Base-by-base conservation (phyloP, 2,797 vertebrate species). In the Chaenodraco wilsoni region DNA sequence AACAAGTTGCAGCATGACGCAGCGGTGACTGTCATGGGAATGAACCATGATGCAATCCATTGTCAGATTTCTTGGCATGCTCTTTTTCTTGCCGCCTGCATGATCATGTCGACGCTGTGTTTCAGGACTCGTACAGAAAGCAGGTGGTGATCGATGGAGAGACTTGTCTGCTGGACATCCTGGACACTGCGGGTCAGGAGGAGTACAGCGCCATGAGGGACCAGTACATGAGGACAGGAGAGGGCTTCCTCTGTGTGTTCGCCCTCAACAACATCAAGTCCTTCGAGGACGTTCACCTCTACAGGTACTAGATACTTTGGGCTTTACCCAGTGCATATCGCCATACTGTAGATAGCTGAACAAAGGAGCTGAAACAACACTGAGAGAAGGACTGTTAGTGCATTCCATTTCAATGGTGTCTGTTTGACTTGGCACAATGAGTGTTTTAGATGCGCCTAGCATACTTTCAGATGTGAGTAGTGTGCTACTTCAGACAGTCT, bases 161-260 rank as follows among this genome's bases (percentile, higher is more conserved):
- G 93, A 99, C 98, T 0, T 99, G 98, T 87, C 93, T 99, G 78
- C 74, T 99, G 92, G 98, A 99, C 93, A 99, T 99, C 84, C 91
- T 99, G 94, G 98, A 99, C 90, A 99, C 98, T 0, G 98, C 98
- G 5, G 98, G 98, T 86, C 98, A 99, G 83, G 97, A 99, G 88
- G 97, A 99, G 88, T 99, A 99, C 92, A 96, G 96, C 31, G 96
- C 95, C 79, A 96, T 96, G 96, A 94, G 96, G 68, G 96, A 96
- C 84, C 96, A 96, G 88, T 96, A 96, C 74, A 96, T 96, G 96
- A 94, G 96, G 80, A 96, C 96, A 0, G 96, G 96, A 14, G 96
- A 96, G 85, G 96, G 96, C 49, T 96, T 96, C 87, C 94, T 96
- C n/a, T 96, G 96, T 50, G 96, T 96, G 73, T 96, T 96, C 67